Percentiles rank a stretch among this genome's conserved stretches.
Conservation (phyloP, 2,888 invertebrate genomes). For the Octonoba sinensis region DNA sequence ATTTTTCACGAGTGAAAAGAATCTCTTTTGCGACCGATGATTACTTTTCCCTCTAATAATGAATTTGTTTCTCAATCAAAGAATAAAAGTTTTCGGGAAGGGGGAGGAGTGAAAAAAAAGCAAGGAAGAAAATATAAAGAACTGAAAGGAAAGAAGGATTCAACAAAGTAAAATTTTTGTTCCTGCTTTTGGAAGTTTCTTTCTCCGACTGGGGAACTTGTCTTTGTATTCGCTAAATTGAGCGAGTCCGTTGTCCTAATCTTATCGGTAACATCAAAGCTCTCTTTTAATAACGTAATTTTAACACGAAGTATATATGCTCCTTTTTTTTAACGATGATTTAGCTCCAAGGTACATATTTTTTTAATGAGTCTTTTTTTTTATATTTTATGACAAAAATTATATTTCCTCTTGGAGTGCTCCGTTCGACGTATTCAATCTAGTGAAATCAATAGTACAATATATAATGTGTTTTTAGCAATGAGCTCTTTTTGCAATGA, state of each 20-base stretch:
- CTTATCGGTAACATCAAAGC: constrained; percentile 39
- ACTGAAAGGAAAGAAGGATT: constrained; percentile 1
- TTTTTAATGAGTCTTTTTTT: too few species aligned
- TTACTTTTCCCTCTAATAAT: too few species aligned
- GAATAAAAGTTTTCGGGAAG: too few species aligned
- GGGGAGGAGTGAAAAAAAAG: constrained; percentile 20
- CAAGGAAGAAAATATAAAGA: constrained; percentile 1
- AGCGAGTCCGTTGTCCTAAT: constrained; percentile 9
- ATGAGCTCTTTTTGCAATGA: too few species aligned
- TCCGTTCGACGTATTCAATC: too few species aligned
- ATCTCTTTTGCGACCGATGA: too few species aligned
- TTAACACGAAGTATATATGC: not conserved
- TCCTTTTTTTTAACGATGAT: not conserved
- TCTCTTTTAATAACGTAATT: constrained; percentile 8
- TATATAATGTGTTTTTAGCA: too few species aligned
- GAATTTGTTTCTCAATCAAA: too few species aligned
- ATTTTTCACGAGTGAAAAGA: too few species aligned
- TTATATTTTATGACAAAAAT: too few species aligned
- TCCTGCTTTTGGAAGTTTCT: constrained; percentile 26
- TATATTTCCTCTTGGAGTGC: too few species aligned
- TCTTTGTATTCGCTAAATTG: constrained; percentile 1
- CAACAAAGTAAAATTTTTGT: constrained; percentile 30
- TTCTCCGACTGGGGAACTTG: constrained; percentile 23
- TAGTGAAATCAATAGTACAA: too few species aligned
- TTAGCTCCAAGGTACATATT: not conserved